A percentile compares a stretch with the other conserved stretches of the same genome.
phyloP scores from a whole-genome alignment of 2,888 invertebrate species.

The Hyalella azteca region DNA sequence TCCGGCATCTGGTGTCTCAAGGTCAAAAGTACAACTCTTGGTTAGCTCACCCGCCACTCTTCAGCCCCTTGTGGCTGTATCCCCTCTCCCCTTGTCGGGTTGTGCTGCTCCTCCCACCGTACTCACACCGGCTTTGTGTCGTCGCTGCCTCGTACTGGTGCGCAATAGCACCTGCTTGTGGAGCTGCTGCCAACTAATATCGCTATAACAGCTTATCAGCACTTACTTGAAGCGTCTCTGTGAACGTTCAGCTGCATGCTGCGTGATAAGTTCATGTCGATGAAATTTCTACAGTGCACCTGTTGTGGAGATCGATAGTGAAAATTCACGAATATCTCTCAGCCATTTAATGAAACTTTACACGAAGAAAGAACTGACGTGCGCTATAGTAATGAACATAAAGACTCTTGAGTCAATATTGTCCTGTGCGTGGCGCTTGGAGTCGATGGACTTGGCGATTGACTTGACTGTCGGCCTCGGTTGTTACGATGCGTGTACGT shows the following conservation, averaged over 20 bases:
- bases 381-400: no score
- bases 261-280: neutral
- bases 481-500: neutral
- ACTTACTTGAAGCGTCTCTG: neutral
- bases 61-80: neutral
- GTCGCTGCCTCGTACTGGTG: neutral
- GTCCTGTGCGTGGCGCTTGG: no score
- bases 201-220: neutral
- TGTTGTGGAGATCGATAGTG: no score
- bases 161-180: neutral
- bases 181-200: neutral
- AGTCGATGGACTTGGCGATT: no score
- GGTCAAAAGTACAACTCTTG: slow-evolving; percentile 51
- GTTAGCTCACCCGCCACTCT: neutral
- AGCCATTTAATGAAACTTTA: no score
- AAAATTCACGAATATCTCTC: no score
- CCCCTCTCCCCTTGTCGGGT: neutral
- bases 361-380: no score
- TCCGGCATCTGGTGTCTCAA: slow-evolving; percentile 41
- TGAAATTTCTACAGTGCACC: no score
- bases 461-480: no score
- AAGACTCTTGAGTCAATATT: no score
- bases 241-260: no score
- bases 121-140: slow-evolving; percentile 9
- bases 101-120: slow-evolving; percentile 25